Evolutionary conservation across 2,113 vertebrate genomes (phyloP), one percentile per base, ranked within the genome.

Genomic region (Steatornis caripensis): DNA sequence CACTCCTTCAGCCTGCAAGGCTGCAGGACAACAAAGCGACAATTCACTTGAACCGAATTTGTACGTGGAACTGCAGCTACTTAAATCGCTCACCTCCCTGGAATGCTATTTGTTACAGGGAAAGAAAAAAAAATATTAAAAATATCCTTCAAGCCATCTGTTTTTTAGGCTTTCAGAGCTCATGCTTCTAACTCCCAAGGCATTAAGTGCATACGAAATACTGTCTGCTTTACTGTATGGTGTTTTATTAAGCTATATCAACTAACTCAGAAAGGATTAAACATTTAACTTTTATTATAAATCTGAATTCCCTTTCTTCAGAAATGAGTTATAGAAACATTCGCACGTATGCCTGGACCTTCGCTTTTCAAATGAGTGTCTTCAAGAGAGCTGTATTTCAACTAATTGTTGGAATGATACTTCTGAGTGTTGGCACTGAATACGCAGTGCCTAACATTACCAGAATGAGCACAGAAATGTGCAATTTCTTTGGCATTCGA

Each of bases 11-110:
- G 3, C 39, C 43, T 30, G 48, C 30, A 89, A 70, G 32, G 30
- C 81, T 39, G 37, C 6, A 62, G 32, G 53, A 78, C 43, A 46
- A 20, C 5, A 3, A 30, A 54, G 3, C 0, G 2, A 36, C 0
- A 4, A 5, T 45, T n/a, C 30, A 13, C 9, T 46, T 64, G 26
- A 76, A n/a, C 21, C 1, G 0, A 41, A 22, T 48, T 29, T 34
- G 18, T 71, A 32, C 0, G 0, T 4, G 24, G 34, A 68, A 48
- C 18, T 29, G 19, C 53, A 77, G 24, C 51, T 75, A n/a, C 16
- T 60, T 43, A 19, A 12, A 17, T 4, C 17, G 16, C 51, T 79
- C 36, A 45, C 41, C n/a, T 66, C 43, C 8, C 7, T 1, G 4
- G 30, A 85, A 61, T 30, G 12, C 36, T 64, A 12, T 32, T 71